Conservation (phyloP, 2,797 vertebrate species). For the Limnodromus scolopaceus region DNA sequence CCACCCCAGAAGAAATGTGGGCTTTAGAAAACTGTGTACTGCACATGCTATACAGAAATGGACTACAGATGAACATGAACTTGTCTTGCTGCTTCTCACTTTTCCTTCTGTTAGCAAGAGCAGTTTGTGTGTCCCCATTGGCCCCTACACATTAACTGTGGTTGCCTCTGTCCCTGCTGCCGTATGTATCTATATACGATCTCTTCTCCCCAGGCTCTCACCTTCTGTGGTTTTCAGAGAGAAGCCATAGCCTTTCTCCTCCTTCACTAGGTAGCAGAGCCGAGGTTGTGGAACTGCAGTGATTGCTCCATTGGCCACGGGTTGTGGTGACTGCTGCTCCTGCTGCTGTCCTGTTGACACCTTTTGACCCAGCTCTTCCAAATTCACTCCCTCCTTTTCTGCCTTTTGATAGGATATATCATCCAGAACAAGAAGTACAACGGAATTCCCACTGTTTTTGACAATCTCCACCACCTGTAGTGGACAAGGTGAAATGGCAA, state of each 20-base stretch:
- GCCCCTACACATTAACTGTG: accelerated
- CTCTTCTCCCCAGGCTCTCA: constrained; percentile 66
- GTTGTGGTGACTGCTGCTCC: not conserved
- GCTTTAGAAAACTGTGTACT: not conserved
- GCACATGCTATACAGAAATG: not conserved
- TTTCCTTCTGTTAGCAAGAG: not conserved
- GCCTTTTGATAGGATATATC: constrained; percentile 84
- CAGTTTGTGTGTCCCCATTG: not conserved
- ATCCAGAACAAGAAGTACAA: constrained; percentile 87
- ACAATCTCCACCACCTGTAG: constrained; percentile 89
- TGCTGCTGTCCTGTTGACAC: not conserved
- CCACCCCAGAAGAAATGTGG: not conserved
- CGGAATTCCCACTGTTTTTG: constrained; percentile 81
- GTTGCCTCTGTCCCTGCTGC: not conserved
- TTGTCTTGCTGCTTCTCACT: not conserved
- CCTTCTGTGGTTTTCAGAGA: constrained; percentile 86
- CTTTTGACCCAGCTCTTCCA: constrained; percentile 72
- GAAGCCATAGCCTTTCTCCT: constrained; percentile 85
- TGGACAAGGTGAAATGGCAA: not conserved
- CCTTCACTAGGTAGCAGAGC: constrained; percentile 90
- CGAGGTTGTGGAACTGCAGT: constrained; percentile 75
- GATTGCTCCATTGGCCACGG: constrained; percentile 66
- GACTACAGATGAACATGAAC: not conserved
- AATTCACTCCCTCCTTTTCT: constrained; percentile 76
- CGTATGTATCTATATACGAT: not conserved